Conservation (phyloP, 2,113 vertebrate species). For the Pongo pygmaeus region DNA sequence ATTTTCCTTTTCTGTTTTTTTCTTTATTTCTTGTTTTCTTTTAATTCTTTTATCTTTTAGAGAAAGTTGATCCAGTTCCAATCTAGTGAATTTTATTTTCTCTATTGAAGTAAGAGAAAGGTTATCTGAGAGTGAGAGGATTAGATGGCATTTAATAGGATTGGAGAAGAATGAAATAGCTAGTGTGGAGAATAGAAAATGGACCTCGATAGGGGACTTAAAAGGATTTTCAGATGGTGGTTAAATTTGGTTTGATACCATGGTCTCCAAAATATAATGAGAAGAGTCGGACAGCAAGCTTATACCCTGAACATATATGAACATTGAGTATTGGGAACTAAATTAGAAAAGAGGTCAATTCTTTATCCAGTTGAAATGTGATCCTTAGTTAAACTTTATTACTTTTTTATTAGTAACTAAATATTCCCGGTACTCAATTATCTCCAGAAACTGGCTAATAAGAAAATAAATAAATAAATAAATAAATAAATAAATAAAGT, state of each 20-base stretch:
- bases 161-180: background rate
- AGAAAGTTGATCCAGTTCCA: background rate
- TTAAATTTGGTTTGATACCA: background rate
- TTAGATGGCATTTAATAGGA: background rate
- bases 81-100: background rate
- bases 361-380: background rate
- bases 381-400: background rate
- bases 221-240: background rate
- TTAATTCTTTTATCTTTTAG: background rate
- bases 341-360: background rate
- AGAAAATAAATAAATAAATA: background rate
- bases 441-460: background rate
- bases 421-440: background rate
- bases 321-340: background rate
- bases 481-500: background rate
- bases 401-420: background rate
- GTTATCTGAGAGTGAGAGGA: background rate
- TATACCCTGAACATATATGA: background rate
- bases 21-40: background rate
- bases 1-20: background rate
- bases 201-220: too few relatives aligned
- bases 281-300: background rate
- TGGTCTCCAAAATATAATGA: background rate
- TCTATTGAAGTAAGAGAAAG: background rate
- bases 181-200: background rate